Base-by-base conservation (phyloP, 2,797 vertebrate species). In the Aratinga solstitialis region DNA sequence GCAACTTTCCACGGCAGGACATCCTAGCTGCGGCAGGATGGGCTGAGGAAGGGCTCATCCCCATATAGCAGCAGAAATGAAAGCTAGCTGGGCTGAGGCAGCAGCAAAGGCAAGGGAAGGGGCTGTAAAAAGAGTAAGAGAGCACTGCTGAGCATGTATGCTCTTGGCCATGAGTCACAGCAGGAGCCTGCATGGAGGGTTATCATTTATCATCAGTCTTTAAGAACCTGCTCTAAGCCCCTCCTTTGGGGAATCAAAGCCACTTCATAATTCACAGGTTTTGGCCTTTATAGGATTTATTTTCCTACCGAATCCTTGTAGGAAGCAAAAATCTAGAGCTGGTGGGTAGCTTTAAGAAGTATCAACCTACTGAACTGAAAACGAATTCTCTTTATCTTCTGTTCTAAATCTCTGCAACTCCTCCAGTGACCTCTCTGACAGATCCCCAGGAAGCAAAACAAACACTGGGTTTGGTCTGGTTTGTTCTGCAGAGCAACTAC, bases 331-430 rank as follows among this genome's bases (percentile, higher is more conserved):
- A 50, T 59, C n/a, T 45, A 56, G 84, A 76, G 20, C n/a, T 79
- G 79, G 30, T 61, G 85, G 54, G 58, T 30, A 72, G 56, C 68
- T 95, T 87, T 72, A 68, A 83, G 34, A 54, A 83, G 81, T 5
- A 26, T 62, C 74, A 76, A 32, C 79, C 50, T 53, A 63, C 62
- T 81, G 83, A 94, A 84, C 38, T 56, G 62, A 21, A 21, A 95
- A 76, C 53, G 40, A 32, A 47, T 84, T 92, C 29, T 61, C 42
- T 66, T 66, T 73, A 92, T 94, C 93, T 76, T 72, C 43, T 34
- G 26, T 81, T 94, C 84, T 85, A 94, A 94, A 89, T 90, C 88
- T 94, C 80, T 71, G 13, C 53, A 85, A 75, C 68, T 56, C 86
- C 91, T 85, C 45, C 48, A 30, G 61, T 85, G 89, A 92, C 91